Base-by-base conservation (phyloP, 2,797 vertebrate species). In the Enoplosus armatus region DNA sequence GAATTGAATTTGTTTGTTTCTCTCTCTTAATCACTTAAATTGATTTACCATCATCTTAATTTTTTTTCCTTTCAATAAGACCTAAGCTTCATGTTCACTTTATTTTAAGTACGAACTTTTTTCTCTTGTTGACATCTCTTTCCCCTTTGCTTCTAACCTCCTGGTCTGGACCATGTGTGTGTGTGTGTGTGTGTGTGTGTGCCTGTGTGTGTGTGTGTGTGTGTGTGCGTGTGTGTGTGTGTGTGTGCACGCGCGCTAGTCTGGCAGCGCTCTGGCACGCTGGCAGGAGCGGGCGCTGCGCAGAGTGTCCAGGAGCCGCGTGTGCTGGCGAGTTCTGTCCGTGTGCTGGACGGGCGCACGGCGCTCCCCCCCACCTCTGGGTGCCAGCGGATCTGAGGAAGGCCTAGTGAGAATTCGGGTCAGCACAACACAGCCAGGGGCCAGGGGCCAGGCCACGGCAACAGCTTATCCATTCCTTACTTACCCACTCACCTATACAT, bases 351-450 rank as follows among this genome's bases (percentile, higher is more conserved):
- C 94, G 24, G 94, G 93, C 31, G 93, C 94, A 2, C 92, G 85
- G 3, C 90, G 47, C 68, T 87, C 94, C n/a, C 94, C 94, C 3
- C 91, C 93, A 12, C 86, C 92, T 83, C 89, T 96, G 85, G 95
- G 91, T 61, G 89, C 92, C 91, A 93, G 95, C 83, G 95, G 95
- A 92, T 96, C 95, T 78, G 95, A 95, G 89, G 95, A 96, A 84
- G 95, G 95, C 90, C 95, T 96, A 92, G 90, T 96, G 92, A 93
- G 90, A 82, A 94, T 95, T 63, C 94, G 95, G 95, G 95, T 96
- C 95, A 96, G 95, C 93, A 91, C 90, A 85, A 91, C 72, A 12
- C 83, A 90, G 92, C 81, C 91, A 86, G 81, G 72, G 78, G 73
- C 65, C 43, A 11, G 26, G 60, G 55, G 47, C 67, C 67, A 48